Evolutionary conservation across 2,888 invertebrate species (phyloP).

Genomic region (Psylliodes chrysocephalus): DNA sequence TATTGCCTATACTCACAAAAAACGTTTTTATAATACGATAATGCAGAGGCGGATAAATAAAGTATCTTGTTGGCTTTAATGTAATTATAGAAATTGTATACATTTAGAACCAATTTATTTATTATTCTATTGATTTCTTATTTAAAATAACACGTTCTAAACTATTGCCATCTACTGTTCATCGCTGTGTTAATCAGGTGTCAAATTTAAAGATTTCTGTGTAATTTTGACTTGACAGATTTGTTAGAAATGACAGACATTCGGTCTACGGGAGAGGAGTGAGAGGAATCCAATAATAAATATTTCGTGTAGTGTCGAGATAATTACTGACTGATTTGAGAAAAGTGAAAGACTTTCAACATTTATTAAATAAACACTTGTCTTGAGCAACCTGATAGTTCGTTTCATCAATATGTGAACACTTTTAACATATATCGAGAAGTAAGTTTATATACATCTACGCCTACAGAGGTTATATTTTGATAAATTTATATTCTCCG

Average conservation of each 20-base stretch:
- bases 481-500: slow-evolving; percentile 40
- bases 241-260: not conserved
- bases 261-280: not conserved
- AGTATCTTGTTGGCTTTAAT: no score
- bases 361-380: not conserved
- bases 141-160: no score
- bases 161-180: no score
- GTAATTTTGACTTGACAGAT: not conserved
- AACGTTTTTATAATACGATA: no score
- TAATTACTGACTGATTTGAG: not conserved
- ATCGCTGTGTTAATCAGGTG: no score
- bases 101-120: no score
- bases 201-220: no score
- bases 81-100: no score
- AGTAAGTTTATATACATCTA: slow-evolving; percentile 22
- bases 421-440: not conserved
- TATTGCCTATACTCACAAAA: no score
- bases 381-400: not conserved
- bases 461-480: slow-evolving; percentile 35
- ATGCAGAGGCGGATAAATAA: no score
- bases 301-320: not conserved
- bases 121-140: no score
- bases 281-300: slow-evolving; percentile 6
- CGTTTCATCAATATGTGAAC: slow-evolving; percentile 35
- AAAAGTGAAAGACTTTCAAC: slow-evolving; percentile 10